Evolutionary conservation across 2,113 vertebrate genomes (phyloP), one percentile per base, ranked within the genome.

Genomic region (Microcebus tavaratra): DNA sequence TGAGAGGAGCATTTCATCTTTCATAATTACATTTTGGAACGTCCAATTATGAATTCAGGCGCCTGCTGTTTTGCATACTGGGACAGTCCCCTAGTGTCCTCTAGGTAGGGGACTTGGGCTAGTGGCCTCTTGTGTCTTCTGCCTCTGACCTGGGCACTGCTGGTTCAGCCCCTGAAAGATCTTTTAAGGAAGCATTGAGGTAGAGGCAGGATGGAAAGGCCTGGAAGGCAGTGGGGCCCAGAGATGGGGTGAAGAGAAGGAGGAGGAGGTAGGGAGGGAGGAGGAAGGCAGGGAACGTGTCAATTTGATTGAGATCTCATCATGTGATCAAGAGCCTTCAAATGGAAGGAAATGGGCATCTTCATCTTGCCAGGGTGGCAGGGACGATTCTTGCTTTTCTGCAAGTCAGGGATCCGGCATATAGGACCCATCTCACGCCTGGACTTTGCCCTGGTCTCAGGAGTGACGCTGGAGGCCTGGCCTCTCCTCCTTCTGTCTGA

Each of bases 1-100:
- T 99, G 99, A 99, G 99, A 99, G 99, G 99, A 99, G 99, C 99
- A 99, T 99, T 99, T 99, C 99, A 99, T 99, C 99, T 99, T 99
- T 99, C 99, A 99, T 99, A 99, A 99, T 99, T 99, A 99, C 99
- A 99, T 99, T 99, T 99, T 99, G 99, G 99, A 99, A 99, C 94
- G 99, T 99, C 99, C 99, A 99, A 99, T 99, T 99, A 99, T 99
- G 99, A 99, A 99, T 99, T 98, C 99, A 98, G 98, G 98, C 97
- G 98, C 98, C 98, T 99, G 98, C 98, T 99, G 98, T 97, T 99
- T 99, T 99, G 98, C 98, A 99, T 99, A 98, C 90, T 0, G 23
- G 98, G 98, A 98, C 97, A 98, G 98, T 98, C 98, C 88, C 98
- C 34, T 76, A 98, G 97, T 98, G 97, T 98, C 98, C 97, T 97